Base-by-base conservation (phyloP, 64 coral and sea anemone genomes). In the Stichodactyla mertensii region DNA sequence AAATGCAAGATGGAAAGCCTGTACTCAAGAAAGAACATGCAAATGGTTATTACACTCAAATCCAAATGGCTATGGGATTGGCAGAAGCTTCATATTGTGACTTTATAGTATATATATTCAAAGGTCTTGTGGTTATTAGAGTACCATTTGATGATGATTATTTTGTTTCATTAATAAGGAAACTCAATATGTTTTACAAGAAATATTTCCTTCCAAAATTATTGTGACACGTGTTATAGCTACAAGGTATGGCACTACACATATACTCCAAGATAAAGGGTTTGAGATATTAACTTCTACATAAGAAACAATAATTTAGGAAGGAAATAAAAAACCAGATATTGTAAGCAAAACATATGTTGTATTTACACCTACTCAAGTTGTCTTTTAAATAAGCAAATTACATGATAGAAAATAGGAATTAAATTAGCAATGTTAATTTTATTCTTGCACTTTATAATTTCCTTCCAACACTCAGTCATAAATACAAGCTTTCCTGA, bases 11-110 rank as follows among this genome's bases (percentile, higher is more conserved):
- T 90, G 88, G 67, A 10, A 90, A 77, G 55, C 88, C 53, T 11
- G 55, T 4, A 52, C 88, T 85, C 12, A 85, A 79, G 53, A 85
- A 78, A 74, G 82, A 85, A 71, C 88, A 85, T 78, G 18, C 51
- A 52, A 22, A 71, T 27, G 88, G 88, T 28, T 90, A 90, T 78
- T 90, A 90, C 56, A 85, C 82, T 67, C 88, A 90, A 77, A 51
- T 90, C 0, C 88, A 90, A 61, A 23, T 90, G 22, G 69, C n/a
- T 31, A 90, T 90, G 88, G 82, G 64, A 78, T 85, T 85, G 14
- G 36, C 57, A 70, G 82, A 62, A 71, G 18, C 24, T 71, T 27
- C 67, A 71, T 71, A 27, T 19, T 19, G 16, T 88, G 87, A 88
- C 87, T 88, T 88, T 82, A 54, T 88, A 52, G 77, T 88, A 24